Conservation (phyloP, 2,888 invertebrate genomes). For the Tyria jacobaeae region DNA sequence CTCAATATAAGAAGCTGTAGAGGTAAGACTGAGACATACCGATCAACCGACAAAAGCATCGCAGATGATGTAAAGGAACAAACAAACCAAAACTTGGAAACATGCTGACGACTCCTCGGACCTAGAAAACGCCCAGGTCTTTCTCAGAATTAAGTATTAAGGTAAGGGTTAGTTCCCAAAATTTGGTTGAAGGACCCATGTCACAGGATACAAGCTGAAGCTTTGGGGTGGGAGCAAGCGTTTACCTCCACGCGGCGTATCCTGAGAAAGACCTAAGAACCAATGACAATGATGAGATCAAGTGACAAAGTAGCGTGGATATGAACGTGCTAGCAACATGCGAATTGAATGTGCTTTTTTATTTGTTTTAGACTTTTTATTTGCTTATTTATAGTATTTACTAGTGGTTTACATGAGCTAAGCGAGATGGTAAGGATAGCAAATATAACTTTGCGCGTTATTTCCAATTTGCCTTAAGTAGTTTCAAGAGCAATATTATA, state of each 20-base stretch:
- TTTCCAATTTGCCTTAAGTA: conserved; percentile 3
- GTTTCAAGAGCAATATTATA: neutral
- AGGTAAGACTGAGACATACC: conserved; percentile 63
- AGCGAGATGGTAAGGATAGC: conserved; percentile 26
- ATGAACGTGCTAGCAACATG: conserved; percentile 79
- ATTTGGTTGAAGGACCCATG: conserved; percentile 80
- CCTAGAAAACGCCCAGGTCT: conserved; percentile 85
- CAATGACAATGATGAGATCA: conserved; percentile 82
- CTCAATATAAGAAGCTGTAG: conserved; percentile 40
- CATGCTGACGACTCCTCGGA: conserved; percentile 83
- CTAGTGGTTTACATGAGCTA: conserved; percentile 32
- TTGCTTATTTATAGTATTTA: conserved; percentile 25
- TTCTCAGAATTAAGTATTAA: conserved; percentile 76
- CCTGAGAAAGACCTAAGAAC: conserved; percentile 87
- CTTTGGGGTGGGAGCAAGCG: conserved; percentile 76
- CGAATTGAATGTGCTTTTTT: conserved; percentile 68
- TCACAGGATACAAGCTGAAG: conserved; percentile 80
- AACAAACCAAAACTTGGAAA: conserved; percentile 85
- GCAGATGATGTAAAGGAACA: conserved; percentile 72
- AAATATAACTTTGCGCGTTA: neutral
- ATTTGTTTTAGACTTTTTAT: conserved; percentile 25
- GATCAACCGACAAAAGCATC: conserved; percentile 71
- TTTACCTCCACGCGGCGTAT: conserved; percentile 82
- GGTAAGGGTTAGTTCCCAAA: conserved; percentile 70
- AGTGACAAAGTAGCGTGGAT: conserved; percentile 68